Conservation (phyloP, 1,140 invertebrate genomes). For the Penaeus japonicus region DNA sequence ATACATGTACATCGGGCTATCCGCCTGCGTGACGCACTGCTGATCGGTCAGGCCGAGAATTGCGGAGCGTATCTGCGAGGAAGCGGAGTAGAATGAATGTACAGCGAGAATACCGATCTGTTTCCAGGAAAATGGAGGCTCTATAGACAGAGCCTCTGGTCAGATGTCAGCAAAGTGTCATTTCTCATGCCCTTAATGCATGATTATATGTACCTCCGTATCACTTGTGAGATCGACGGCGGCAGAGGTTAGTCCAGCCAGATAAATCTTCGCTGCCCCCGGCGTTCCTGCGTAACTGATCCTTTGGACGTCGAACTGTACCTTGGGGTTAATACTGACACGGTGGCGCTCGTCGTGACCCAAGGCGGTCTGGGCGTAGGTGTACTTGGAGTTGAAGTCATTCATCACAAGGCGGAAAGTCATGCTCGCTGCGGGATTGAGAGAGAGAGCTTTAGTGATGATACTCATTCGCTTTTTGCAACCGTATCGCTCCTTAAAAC, state of each 20-base stretch:
- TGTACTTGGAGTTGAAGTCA: conserved; percentile 19
- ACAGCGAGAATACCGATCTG: too few species aligned
- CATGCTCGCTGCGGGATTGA: not conserved
- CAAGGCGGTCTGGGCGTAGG: not conserved
- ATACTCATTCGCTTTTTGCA: too few species aligned
- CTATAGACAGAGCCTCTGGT: too few species aligned
- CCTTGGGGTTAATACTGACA: not conserved
- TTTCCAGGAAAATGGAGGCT: too few species aligned
- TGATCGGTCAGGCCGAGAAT: not conserved
- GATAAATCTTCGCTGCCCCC: not conserved
- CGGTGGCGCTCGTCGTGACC: not conserved
- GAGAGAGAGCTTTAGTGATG: not conserved
- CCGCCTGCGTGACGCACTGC: not conserved
- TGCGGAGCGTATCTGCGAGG: not conserved
- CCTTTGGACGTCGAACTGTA: not conserved
- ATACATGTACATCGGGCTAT: not conserved
- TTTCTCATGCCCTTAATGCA: too few species aligned
- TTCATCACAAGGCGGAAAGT: not conserved
- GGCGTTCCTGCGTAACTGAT: not conserved
- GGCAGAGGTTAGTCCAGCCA: not conserved
- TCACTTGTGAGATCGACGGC: not conserved
- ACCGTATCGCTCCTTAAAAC: too few species aligned
- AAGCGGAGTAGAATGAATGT: too few species aligned
- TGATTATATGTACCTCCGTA: not conserved
- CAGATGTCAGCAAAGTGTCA: too few species aligned